Conservation (phyloP, 2,888 invertebrate species). For the Invenusta paracnida region DNA sequence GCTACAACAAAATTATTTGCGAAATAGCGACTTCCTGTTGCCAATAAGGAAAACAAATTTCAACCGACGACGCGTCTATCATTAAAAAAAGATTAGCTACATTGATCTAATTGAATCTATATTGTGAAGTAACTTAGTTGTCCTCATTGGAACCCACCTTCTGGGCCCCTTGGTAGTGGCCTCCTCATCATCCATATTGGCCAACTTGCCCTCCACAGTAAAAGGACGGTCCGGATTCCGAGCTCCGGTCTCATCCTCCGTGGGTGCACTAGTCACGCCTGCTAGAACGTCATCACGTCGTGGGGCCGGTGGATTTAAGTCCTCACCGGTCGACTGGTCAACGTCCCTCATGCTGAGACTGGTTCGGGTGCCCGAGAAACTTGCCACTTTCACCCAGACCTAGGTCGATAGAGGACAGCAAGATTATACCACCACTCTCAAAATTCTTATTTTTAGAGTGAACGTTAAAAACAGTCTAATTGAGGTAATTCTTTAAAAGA, state of each 20-base stretch:
- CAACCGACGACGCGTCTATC: too few relatives aligned
- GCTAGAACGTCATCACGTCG: not conserved
- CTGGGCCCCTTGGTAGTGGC: conserved; percentile 66
- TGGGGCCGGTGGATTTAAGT: conserved; percentile 65
- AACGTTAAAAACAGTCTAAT: too few relatives aligned
- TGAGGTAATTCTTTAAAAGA: too few relatives aligned
- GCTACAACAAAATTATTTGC: too few relatives aligned
- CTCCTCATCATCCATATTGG: conserved; percentile 72
- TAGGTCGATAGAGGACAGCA: conserved; percentile 64
- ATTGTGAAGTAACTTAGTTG: too few relatives aligned
- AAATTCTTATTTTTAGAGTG: too few relatives aligned
- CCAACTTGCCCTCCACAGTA: conserved; percentile 61
- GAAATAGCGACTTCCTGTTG: too few relatives aligned
- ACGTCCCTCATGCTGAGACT: conserved; percentile 96
- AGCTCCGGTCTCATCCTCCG: conserved; percentile 42
- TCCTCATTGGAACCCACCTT: too few relatives aligned
- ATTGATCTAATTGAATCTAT: too few relatives aligned
- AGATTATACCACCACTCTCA: too few relatives aligned
- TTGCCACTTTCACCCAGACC: conserved; percentile 75
- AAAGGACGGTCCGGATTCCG: conserved; percentile 88
- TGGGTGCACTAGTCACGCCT: not conserved
- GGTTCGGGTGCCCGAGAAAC: conserved; percentile 85
- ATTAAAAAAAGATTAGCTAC: too few relatives aligned
- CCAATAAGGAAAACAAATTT: too few relatives aligned
- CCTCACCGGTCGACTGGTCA: conserved; percentile 82